Evolutionary conservation across 1,140 invertebrate genomes (phyloP).

Genomic region (Magallana ariakensis): DNA sequence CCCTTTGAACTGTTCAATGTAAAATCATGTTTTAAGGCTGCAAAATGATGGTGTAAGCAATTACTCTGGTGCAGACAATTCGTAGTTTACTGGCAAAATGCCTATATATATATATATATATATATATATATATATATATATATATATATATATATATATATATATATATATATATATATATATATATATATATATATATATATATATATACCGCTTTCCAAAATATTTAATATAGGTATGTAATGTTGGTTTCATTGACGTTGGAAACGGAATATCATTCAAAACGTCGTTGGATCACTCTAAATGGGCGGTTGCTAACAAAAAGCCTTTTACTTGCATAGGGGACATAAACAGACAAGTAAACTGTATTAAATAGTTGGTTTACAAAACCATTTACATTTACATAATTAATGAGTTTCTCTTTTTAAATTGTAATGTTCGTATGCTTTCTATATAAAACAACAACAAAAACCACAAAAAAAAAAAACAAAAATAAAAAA

Average conservation of each 20-base stretch:
- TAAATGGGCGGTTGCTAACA: background rate
- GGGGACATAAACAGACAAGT: background rate
- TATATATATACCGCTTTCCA: background rate
- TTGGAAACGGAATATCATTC: background rate
- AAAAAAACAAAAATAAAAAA: no score
- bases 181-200: slow-evolving; percentile 9
- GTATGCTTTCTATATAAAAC: no score
- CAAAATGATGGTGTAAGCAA: no score
- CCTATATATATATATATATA: background rate
- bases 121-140: slow-evolving; percentile 9
- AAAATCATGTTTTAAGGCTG: no score
- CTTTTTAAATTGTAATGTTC: no score
- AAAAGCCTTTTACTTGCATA: background rate
- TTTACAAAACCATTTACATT: no score
- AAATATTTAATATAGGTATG: background rate
- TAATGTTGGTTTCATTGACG: background rate
- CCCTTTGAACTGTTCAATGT: no score
- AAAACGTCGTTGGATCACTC: background rate
- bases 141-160: slow-evolving; percentile 9
- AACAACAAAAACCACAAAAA: no score
- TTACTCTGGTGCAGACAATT: no score
- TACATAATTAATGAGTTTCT: no score
- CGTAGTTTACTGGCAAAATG: no score
- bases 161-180: slow-evolving; percentile 3
- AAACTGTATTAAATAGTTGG: background rate